Percentiles rank a stretch among this genome's conserved stretches.
Conservation (phyloP, 2,113 vertebrate genomes). For the Collichthys lucidus region DNA sequence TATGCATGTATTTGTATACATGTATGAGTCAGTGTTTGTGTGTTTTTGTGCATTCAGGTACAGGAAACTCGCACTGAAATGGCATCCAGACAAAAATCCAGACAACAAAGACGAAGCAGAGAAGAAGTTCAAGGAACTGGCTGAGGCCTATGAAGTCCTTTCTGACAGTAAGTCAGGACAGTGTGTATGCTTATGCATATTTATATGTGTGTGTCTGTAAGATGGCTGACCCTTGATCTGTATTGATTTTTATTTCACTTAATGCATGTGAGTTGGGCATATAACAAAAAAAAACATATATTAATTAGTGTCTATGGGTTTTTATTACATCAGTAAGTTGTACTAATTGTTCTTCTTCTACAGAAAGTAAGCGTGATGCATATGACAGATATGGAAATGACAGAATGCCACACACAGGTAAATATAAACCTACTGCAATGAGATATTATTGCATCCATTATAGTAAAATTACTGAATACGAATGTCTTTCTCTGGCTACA, state of each 20-base stretch:
- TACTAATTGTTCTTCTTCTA: slow-evolving; percentile 31
- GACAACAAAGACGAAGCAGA: slow-evolving; percentile 97
- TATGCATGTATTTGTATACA: not conserved
- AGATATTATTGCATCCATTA: not conserved
- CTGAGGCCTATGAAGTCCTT: slow-evolving; percentile 96
- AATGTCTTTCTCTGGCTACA: too few species aligned
- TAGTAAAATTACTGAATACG: not conserved
- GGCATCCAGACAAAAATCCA: slow-evolving; percentile 98
- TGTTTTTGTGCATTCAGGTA: slow-evolving; percentile 83
- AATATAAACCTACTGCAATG: slow-evolving; percentile 5
- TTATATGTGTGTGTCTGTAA: not conserved
- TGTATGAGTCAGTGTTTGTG: slow-evolving; percentile 15
- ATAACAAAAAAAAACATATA: not conserved
- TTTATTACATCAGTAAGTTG: not conserved
- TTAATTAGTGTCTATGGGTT: not conserved
- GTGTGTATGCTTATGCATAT: not conserved
- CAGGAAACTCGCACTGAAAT: slow-evolving; percentile 92
- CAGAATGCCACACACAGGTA: slow-evolving; percentile 81
- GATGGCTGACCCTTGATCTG: not conserved
- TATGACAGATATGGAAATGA: slow-evolving; percentile 92
- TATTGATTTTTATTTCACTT: not conserved
- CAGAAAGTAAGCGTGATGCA: slow-evolving; percentile 83
- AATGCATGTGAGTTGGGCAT: not conserved
- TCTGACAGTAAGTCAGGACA: slow-evolving; percentile 91
- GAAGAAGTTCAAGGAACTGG: slow-evolving; percentile 95